phyloP scores from a whole-genome alignment of 2,797 vertebrate species.

The Pangasius mekongensis region DNA sequence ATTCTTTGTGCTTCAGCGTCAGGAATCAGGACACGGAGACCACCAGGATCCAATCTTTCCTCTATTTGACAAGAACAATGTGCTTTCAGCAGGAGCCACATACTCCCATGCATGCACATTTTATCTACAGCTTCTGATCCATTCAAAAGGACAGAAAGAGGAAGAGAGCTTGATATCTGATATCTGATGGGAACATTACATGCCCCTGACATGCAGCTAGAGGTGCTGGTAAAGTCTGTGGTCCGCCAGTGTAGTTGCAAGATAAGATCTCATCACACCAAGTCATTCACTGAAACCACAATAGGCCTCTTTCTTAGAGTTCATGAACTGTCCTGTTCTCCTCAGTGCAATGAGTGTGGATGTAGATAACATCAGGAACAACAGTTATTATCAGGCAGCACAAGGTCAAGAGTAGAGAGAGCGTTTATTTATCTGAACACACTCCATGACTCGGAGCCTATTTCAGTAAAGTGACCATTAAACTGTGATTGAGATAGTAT shows the following conservation, averaged over 20 bases:
- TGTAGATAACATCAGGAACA: slow-evolving; percentile 54
- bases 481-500: slow-evolving; percentile 47
- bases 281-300: slow-evolving; percentile 56
- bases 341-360: slow-evolving; percentile 29
- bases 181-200: slow-evolving; percentile 46
- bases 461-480: slow-evolving; percentile 45
- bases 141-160: slow-evolving; percentile 33
- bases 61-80: slow-evolving; percentile 38
- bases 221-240: slow-evolving; percentile 30
- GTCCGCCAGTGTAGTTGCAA: slow-evolving; percentile 9
- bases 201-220: slow-evolving; percentile 43
- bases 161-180: slow-evolving; percentile 39
- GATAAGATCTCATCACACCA: slow-evolving; percentile 60
- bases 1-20: slow-evolving; percentile 32
- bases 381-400: slow-evolving; percentile 54
- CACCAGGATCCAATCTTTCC: slow-evolving; percentile 40
- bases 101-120: slow-evolving; percentile 22
- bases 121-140: slow-evolving; percentile 29
- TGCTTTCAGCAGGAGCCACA: slow-evolving; percentile 15
- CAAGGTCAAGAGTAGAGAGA: slow-evolving; percentile 34
- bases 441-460: slow-evolving; percentile 16
- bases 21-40: slow-evolving; percentile 43
- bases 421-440: slow-evolving; percentile 44
- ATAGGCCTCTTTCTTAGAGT: slow-evolving; percentile 50
- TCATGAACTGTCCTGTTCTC: slow-evolving; percentile 46